Evolutionary conservation across 2,888 invertebrate genomes (phyloP).

Genomic region (Oscheius myriophilus): DNA sequence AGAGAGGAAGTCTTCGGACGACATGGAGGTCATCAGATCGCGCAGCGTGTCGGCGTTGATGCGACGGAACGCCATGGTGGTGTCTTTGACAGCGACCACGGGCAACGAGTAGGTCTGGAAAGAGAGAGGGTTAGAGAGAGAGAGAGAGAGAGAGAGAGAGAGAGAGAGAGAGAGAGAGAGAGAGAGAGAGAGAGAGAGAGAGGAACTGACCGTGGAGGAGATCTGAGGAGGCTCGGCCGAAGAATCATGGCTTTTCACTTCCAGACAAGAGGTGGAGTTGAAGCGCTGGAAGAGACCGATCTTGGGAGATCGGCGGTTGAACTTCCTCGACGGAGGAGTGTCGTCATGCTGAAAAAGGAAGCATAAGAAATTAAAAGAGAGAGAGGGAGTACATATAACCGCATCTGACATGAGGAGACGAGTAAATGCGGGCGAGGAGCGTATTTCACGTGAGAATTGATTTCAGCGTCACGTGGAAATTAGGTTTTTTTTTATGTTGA

Average conservation of each 20-base stretch:
- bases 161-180: too few relatives aligned
- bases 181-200: neutral
- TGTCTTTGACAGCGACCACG: conserved; percentile 18
- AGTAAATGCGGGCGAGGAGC: too few relatives aligned
- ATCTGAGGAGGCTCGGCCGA: neutral
- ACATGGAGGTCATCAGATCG: conserved; percentile 16
- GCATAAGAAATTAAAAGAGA: neutral
- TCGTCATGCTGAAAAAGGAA: conserved; percentile 14
- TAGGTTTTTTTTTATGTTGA: too few relatives aligned
- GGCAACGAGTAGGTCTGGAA: conserved; percentile 29
- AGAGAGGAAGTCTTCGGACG: conserved; percentile 24
- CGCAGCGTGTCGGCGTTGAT: conserved; percentile 34
- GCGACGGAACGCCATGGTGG: conserved; percentile 37
- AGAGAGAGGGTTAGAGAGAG: neutral
- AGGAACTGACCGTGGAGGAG: neutral
- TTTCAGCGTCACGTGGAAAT: too few relatives aligned
- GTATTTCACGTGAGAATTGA: too few relatives aligned
- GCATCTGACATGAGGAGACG: too few relatives aligned
- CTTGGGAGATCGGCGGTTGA: neutral
- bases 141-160: neutral
- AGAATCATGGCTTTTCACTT: conserved; percentile 8
- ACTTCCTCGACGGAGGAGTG: conserved; percentile 22
- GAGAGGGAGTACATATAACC: neutral
- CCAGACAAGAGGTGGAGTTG: conserved; percentile 13
- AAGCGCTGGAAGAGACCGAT: neutral